Evolutionary conservation across 2,113 vertebrate species (phyloP).

Genomic region (Ranitomeya imitator): DNA sequence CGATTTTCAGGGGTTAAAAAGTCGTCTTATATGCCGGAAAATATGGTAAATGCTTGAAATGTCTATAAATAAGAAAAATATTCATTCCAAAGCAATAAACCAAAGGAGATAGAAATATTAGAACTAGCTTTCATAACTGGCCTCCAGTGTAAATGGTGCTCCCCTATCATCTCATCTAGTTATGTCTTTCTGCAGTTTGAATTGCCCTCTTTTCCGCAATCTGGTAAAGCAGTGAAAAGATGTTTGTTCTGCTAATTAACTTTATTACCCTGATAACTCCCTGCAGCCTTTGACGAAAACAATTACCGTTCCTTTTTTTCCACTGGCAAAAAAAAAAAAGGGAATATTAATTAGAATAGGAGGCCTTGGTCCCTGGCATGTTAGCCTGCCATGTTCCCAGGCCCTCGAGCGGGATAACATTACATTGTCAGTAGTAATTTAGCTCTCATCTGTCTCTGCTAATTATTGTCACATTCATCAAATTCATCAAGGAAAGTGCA

Average conservation of each 20-base stretch:
- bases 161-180: slow-evolving; percentile 82
- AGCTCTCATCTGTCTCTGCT: slow-evolving; percentile 99
- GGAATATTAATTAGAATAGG: slow-evolving; percentile 90
- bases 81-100: slow-evolving; percentile 62
- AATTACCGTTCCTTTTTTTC: slow-evolving; percentile 86
- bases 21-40: too few species aligned
- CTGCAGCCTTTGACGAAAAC: slow-evolving; percentile 98
- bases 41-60: background rate
- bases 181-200: slow-evolving; percentile 85
- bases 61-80: slow-evolving; percentile 42
- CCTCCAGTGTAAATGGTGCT: slow-evolving; percentile 78
- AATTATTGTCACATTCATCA: slow-evolving; percentile 99
- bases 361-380: slow-evolving; percentile 83
- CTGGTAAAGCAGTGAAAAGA: slow-evolving; percentile 85
- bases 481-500: slow-evolving; percentile 99
- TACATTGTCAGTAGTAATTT: slow-evolving; percentile 99
- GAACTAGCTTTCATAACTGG: slow-evolving; percentile 66
- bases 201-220: slow-evolving; percentile 85
- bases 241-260: slow-evolving; percentile 99
- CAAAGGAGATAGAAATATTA: slow-evolving; percentile 66
- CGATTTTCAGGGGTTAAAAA: too few species aligned
- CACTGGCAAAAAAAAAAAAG: slow-evolving; percentile 68
- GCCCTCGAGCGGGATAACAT: slow-evolving; percentile 94
- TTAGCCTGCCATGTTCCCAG: slow-evolving; percentile 89
- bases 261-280: slow-evolving; percentile 99